Percentiles rank a stretch among this genome's conserved stretches.
Conservation (phyloP, 2,888 invertebrate species). For the Euplagia quadripunctaria region DNA sequence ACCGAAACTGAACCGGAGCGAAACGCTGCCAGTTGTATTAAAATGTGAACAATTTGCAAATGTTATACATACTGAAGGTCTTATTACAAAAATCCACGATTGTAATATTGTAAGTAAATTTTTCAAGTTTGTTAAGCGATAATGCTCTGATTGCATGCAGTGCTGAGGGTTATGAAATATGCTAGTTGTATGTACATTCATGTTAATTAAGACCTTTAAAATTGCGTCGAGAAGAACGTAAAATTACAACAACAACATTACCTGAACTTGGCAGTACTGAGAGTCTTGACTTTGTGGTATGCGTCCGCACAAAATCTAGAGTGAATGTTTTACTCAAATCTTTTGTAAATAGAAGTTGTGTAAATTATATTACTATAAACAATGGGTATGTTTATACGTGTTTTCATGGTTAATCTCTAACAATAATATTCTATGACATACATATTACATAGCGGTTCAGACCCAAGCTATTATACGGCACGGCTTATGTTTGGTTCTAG, state of each 20-base stretch:
- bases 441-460: no score
- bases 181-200: slow-evolving; percentile 39
- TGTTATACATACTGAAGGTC: slow-evolving; percentile 38
- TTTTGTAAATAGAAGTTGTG: no score
- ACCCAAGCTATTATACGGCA: no score
- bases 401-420: no score
- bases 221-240: slow-evolving; percentile 33
- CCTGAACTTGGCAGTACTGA: background rate
- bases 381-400: no score
- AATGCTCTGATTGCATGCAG: slow-evolving; percentile 42
- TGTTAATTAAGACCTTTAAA: slow-evolving; percentile 41
- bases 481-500: no score
- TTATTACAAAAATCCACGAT: slow-evolving; percentile 29
- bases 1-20: slow-evolving; percentile 28
- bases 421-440: no score
- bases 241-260: slow-evolving; percentile 16
- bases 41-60: slow-evolving; percentile 21
- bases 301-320: no score
- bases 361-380: no score
- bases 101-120: slow-evolving; percentile 40
- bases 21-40: slow-evolving; percentile 19
- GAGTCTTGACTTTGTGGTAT: background rate
- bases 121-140: slow-evolving; percentile 30
- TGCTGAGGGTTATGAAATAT: slow-evolving; percentile 26
- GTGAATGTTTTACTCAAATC: no score